Evolutionary conservation across 2,888 invertebrate genomes (phyloP), one percentile per base, ranked within the genome.

Genomic region (Yponomeuta malinellus): DNA sequence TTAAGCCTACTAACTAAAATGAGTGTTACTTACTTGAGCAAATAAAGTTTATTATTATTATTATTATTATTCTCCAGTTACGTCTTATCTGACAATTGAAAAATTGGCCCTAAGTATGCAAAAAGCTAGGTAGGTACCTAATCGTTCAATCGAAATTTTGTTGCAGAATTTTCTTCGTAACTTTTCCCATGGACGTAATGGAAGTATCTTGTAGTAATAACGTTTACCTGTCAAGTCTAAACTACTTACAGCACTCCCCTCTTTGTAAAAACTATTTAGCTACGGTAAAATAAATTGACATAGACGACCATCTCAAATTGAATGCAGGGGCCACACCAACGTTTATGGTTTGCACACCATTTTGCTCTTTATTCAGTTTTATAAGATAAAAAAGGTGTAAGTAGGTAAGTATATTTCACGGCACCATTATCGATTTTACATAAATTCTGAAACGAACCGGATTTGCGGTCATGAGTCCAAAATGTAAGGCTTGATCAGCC

Each of bases 171-270:
- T 59, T 15, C 15, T 59, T 59, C 15, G 52, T 12, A 59, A 59
- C 52, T 59, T 59, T 59, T 15, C 15, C 52, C 2, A 12, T 59
- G 52, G 15, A 15, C 15, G 15, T 43, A 84, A 85, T 85, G 85
- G 84, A 84, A 80, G 78, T 81, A 76, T 78, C 83, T 74, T 85
- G 85, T 85, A 75, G 77, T 78, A 78, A 82, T 79, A 81, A 81
- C 78, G 79, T 78, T 79, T 66, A 79, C 75, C 76, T 78, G 79
- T 81, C 83, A 80, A 78, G 76, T 77, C 76, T 77, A 77, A 82
- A 82, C 80, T 79, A 80, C 77, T 75, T 74, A 74, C 76, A 74
- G 74, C 74, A 74, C 74, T 75, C 76, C 79, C 80, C 79, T 77
- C 77, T 76, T 75, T 77, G 76, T 76, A 79, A 82, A 77, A 76